Evolutionary conservation across 2,113 vertebrate genomes (phyloP), one percentile per base, ranked within the genome.

Genomic region (Zeus faber): DNA sequence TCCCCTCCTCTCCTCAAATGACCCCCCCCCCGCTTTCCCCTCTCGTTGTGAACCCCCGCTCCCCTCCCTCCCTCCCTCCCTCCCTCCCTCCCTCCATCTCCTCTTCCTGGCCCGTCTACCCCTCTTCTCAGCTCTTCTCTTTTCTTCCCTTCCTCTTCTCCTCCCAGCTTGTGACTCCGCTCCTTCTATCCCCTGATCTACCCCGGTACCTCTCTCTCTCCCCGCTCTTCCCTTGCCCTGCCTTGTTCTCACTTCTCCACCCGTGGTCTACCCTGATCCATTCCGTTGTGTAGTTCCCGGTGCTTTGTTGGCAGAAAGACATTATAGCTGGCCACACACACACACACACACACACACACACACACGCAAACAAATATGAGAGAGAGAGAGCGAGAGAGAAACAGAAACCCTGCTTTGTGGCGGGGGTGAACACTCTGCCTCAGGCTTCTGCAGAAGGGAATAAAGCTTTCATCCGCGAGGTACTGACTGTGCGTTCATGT

Each of bases 381-480:
- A 41, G 39, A 41, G 39, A 20, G 55, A 9, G 59, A 58, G 58
- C 39, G 48, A 17, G 21, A 48, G 41, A 74, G 76, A 74, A 65
- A 67, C 49, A 61, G 72, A 77, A 70, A 80, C 79, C n/a, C 74
- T 73, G 66, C 79, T 79, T 80, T 70, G 78, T 84, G 80, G 80
- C 71, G 41, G 65, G 59, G 77, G 81, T 70, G 85, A 87, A 79
- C 81, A 74, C 66, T 66, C 65, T 29, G 81, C 85, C 85, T 20
- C 47, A 70, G 83, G 83, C 83, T 55, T 49, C 48, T 6, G 72
- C 76, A 73, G 55, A 65, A 56, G 68, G 58, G 68, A 85, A 82
- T 84, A 81, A 83, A 80, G 77, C 81, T 73, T 77, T 80, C 76
- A 80, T 80, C 80, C 80, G 66, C 79, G 73, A 77, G 77, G 82